Evolutionary conservation across 1,140 invertebrate species (phyloP), one percentile per base, ranked within the genome.

Genomic region (Leptinotarsa lineolata): DNA sequence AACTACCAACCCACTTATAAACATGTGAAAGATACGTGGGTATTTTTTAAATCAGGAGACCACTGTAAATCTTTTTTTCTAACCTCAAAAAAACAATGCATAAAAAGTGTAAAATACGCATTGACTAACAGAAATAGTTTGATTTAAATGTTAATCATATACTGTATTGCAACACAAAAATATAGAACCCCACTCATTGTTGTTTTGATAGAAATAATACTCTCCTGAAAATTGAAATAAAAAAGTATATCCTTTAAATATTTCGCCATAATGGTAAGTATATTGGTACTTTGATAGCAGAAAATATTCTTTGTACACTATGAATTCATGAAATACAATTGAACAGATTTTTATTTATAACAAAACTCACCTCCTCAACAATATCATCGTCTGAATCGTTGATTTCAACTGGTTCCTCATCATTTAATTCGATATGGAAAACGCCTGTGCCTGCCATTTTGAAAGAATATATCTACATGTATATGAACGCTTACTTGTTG

Each of bases 401-500:
- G 13, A 76, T 69, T 65, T 77, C 44, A 58, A 76, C 73, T 16
- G 74, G 69, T 76, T 88, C 87, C 78, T 86, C 84, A 84, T 93
- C 93, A 76, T 92, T 91, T 80, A 96, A 86, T 86, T 97, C 95
- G 83, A 97, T 90, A 87, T 97, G 94, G 86, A 97, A 97, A 83
- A 96, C 89, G 83, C 90, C 91, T 84, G 92, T 92, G 83, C 90
- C 91, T 84, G 92, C 92, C 92, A 93, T 93, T 73, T 48, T 81
- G 48, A 15, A 54, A 54, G n/a, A 54, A 16, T n/a, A 54, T 54
- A 54, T 13, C n/a, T 18, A 46, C 45, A 6, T 46, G 5, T 13
- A 46, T 13, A 54, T 54, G 8, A 2, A 3, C 11, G 30, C 11
- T 39, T 39, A 39, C 30, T 39, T 39, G 30, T 39, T 39, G 30